phyloP scores from a whole-genome alignment of 2,888 invertebrate genomes.

The Stenotaenia linearis region DNA sequence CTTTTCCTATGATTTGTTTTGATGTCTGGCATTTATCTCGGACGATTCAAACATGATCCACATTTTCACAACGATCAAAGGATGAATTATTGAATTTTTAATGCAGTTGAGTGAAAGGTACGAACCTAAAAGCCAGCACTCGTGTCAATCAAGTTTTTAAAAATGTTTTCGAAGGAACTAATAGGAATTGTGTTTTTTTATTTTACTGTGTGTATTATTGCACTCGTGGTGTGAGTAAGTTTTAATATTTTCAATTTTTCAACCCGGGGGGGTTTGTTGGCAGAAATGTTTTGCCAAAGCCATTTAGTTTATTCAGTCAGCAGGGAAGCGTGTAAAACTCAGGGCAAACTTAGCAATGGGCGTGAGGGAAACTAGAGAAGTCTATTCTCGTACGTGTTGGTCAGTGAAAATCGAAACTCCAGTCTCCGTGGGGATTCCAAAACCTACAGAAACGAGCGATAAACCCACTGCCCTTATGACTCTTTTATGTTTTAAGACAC shows the following conservation, averaged over 20 bases:
- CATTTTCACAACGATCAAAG: background rate
- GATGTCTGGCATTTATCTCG: too few species aligned
- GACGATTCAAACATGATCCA: too few species aligned
- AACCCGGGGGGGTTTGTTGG: background rate
- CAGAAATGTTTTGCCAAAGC: background rate
- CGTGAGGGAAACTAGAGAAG: background rate
- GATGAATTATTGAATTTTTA: background rate
- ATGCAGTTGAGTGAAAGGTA: background rate
- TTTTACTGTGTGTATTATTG: background rate
- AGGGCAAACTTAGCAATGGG: background rate
- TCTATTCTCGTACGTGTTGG: background rate
- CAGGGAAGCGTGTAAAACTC: background rate
- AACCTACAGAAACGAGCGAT: background rate
- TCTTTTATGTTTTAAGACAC: background rate
- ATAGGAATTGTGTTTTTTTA: background rate
- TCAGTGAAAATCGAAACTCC: background rate
- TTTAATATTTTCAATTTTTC: background rate
- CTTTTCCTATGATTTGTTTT: too few species aligned
- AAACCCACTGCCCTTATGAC: background rate
- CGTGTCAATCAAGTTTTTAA: background rate
- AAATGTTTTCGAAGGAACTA: background rate
- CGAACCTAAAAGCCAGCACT: background rate
- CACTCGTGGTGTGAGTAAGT: background rate
- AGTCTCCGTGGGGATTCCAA: background rate
- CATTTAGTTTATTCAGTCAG: background rate